phyloP scores from a whole-genome alignment of 2,888 invertebrate genomes.

The Drosophila eohydei region DNA sequence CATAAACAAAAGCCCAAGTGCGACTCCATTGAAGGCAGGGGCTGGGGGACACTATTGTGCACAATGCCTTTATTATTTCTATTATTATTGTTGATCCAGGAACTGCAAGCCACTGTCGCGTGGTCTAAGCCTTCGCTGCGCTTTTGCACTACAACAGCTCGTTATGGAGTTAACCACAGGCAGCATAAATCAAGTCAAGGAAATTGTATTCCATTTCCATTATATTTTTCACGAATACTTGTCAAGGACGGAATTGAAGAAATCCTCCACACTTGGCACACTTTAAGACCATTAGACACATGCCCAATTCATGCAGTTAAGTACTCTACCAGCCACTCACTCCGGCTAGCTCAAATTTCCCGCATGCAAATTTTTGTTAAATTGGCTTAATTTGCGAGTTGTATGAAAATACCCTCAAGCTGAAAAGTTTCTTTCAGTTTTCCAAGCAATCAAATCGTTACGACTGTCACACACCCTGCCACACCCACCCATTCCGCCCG shows the following conservation, averaged over 20 bases:
- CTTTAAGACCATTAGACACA: conserved; percentile 33
- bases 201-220: conserved; percentile 52
- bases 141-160: conserved; percentile 40
- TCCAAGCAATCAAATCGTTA: conserved; percentile 72
- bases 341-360: conserved; percentile 14
- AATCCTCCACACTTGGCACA: neutral
- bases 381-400: conserved; percentile 70
- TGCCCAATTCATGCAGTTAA: conserved; percentile 18
- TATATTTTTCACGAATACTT: conserved; percentile 5
- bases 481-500: neutral
- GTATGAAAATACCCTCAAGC: conserved; percentile 46
- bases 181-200: conserved; percentile 60
- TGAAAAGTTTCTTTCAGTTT: conserved; percentile 51
- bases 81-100: conserved; percentile 66
- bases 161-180: conserved; percentile 46
- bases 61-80: conserved; percentile 66
- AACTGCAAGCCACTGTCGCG: conserved; percentile 36
- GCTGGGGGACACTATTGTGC: conserved; percentile 26
- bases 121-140: conserved; percentile 10
- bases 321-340: conserved; percentile 17
- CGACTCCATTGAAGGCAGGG: conserved; percentile 28
- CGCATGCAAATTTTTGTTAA: conserved; percentile 40
- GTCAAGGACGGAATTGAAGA: neutral
- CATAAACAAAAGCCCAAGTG: conserved; percentile 69
- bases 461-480: conserved; percentile 39